Conservation (phyloP, 1,140 invertebrate species). For the Lycorma delicatula region DNA sequence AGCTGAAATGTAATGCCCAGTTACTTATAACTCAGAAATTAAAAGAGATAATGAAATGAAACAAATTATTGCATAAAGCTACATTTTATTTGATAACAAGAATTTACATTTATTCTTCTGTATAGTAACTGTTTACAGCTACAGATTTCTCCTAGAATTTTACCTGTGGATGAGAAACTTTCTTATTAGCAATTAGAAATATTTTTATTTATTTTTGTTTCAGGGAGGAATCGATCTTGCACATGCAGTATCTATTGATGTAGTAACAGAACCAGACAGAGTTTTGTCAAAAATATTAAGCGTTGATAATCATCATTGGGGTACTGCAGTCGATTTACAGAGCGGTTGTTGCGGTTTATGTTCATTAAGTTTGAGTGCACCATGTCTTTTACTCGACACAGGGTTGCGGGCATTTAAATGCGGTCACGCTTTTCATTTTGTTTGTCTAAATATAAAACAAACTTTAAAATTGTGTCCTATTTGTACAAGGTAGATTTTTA, state of each 20-base stretch:
- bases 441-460: too few species aligned
- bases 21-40: too few species aligned
- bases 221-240: not conserved
- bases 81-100: too few species aligned
- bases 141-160: too few species aligned
- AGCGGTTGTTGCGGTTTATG: slow-evolving; percentile 24
- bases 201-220: not conserved
- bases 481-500: too few species aligned
- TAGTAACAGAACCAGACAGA: not conserved
- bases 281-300: not conserved
- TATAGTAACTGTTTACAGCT: too few species aligned
- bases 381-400: slow-evolving; percentile 21
- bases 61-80: too few species aligned
- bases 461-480: too few species aligned
- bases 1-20: too few species aligned
- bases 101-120: too few species aligned
- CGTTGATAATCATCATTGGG: slow-evolving; percentile 22
- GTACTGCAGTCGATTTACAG: slow-evolving; percentile 21
- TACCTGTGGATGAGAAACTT: too few species aligned
- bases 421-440: slow-evolving; percentile 26
- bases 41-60: too few species aligned
- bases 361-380: slow-evolving; percentile 23
- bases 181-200: not conserved
- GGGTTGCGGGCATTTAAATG: slow-evolving; percentile 27
- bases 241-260: not conserved